Evolutionary conservation across 1,140 invertebrate genomes (phyloP).

Genomic region (Aphelenchoides fujianensis): DNA sequence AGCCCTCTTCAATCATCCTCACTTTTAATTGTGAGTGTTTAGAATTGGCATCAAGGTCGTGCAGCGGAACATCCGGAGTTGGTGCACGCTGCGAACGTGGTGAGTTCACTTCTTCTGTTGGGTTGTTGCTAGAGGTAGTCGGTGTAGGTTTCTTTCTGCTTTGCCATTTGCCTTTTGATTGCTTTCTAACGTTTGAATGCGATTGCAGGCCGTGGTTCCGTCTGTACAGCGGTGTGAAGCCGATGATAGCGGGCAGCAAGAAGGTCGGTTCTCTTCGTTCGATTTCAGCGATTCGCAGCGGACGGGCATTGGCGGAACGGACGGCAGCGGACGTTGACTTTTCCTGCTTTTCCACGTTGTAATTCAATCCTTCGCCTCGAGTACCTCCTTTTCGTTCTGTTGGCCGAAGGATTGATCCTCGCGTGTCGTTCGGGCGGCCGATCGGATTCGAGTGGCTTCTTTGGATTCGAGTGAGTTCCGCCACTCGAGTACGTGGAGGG

Average conservation of each 20-base stretch:
- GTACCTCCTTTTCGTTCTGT: neutral
- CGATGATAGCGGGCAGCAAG: slow-evolving; percentile 62
- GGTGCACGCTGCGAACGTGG: slow-evolving; percentile 66
- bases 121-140: no score
- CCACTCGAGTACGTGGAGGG: no score
- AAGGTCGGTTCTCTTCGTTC: slow-evolving; percentile 76
- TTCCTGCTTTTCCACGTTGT: neutral
- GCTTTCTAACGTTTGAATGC: neutral
- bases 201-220: slow-evolving; percentile 92
- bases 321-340: no score
- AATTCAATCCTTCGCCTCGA: no score
- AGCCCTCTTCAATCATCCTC: neutral
- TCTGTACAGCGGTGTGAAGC: slow-evolving; percentile 54
- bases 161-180: neutral
- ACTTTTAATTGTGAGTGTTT: no score
- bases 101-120: no score
- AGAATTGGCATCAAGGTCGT: slow-evolving; percentile 91
- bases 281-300: no score
- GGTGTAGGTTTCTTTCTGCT: neutral
- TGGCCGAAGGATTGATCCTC: no score
- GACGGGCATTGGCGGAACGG: no score
- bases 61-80: slow-evolving; percentile 97
- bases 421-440: no score
- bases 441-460: no score
- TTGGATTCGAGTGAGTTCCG: no score